Evolutionary conservation across 2,888 invertebrate species (phyloP), one percentile per base, ranked within the genome.

Genomic region (Eristalis tenax): DNA sequence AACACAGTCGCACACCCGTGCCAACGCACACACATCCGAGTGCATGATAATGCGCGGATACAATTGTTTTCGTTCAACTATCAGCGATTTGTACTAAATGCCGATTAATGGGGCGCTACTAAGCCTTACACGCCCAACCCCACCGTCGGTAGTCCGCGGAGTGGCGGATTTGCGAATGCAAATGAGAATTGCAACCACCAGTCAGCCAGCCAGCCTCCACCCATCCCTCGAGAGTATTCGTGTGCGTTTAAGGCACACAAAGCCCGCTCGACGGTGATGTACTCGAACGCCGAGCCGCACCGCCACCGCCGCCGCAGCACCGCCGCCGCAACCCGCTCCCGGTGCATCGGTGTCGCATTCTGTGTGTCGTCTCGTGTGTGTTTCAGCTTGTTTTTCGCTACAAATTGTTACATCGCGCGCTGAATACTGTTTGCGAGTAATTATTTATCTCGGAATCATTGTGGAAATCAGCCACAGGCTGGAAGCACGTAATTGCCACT

Each of bases 1-100:
- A 32, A 68, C 64, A 79, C 57, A 32, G 4, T 10, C 64, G 57
- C 28, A 63, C 35, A 61, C 22, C 64, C 26, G 23, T 23, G 75
- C 18, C 28, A 50, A 64, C 15, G n/a, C 32, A 10, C 22, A 22
- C 23, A n/a, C 23, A 65, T 78, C 78, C 83, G 65, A 79, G 83
- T 83, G 83, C 78, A 83, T 75, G 75, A 83, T 86, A 79, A 83
- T 59, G 23, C 78, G 71, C 75, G 83, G 83, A 86, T 75, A 63
- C 78, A 74, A 83, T 86, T 86, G 86, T 83, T 86, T 83, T 74
- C 83, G 78, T 86, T 83, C 86, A 86, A 86, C 86, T 86, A 86
- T 86, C 78, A 86, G 78, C 86, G 86, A 86, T 86, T 86, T 86
- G 78, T 86, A 79, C 83, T 86, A 86, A 86, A 86, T 86, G 86